These are phyloP conservation scores for Ariolimax columbianus DNA, from an alignment of 2,888 invertebrate species.

Conservation along the genomic window DNA sequence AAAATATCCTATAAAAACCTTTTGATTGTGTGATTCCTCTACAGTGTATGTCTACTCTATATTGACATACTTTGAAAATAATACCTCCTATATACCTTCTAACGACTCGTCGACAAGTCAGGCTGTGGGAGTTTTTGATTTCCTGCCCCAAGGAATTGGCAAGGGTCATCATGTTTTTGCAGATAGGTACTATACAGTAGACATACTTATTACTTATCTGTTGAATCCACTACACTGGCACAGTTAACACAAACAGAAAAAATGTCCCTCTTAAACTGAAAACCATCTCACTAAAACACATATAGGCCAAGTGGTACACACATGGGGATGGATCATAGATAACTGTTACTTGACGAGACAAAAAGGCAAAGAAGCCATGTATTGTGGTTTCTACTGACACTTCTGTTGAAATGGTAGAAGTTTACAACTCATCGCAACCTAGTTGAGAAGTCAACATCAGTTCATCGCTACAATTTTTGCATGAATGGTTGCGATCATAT, in stretches of 20 bases:
- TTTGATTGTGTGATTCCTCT: not conserved
- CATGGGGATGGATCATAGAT: not conserved
- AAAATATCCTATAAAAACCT: not conserved
- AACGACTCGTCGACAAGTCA: not conserved
- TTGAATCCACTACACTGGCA: not conserved
- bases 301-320: not conserved
- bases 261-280: not conserved
- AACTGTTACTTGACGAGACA: not conserved
- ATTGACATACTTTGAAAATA: not conserved
- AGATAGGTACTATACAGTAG: not conserved
- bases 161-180: not conserved
- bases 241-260: not conserved
- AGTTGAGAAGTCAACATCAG: not conserved
- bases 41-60: not conserved
- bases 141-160: not conserved
- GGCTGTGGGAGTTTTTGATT: not conserved
- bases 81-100: not conserved
- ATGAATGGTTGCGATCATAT: not conserved
- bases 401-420: not conserved
- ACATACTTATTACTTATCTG: not conserved
- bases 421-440: no score
- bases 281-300: not conserved
- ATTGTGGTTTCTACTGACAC: not conserved
- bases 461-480: not conserved
- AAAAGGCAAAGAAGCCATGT: not conserved